phyloP scores from a whole-genome alignment of 1,140 invertebrate genomes.

The Drosophila lowei region DNA sequence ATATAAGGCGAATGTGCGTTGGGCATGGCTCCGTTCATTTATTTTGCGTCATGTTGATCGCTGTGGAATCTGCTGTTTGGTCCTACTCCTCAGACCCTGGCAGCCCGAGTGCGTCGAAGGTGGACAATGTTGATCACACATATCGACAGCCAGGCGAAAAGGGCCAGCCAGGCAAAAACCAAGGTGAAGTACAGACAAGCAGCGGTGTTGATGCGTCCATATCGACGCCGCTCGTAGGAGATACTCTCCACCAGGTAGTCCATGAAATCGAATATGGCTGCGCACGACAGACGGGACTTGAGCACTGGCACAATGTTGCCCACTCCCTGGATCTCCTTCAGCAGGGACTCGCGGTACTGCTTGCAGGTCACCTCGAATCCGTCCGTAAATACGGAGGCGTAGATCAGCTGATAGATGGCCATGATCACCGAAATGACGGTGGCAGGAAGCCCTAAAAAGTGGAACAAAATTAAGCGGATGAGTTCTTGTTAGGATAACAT shows the following conservation, averaged over 20 bases:
- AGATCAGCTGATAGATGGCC: slow-evolving; percentile 85
- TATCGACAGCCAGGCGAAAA: slow-evolving; percentile 84
- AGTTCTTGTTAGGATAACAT: not conserved
- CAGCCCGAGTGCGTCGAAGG: slow-evolving; percentile 79
- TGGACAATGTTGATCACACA: slow-evolving; percentile 84
- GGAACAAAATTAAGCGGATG: not conserved
- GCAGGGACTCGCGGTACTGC: slow-evolving; percentile 86
- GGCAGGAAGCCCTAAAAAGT: slow-evolving; percentile 78
- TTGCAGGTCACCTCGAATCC: slow-evolving; percentile 88
- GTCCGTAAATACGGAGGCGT: slow-evolving; percentile 86
- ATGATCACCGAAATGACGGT: slow-evolving; percentile 85
- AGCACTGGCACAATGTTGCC: slow-evolving; percentile 86
- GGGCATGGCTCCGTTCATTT: slow-evolving; percentile 3
- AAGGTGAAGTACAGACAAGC: slow-evolving; percentile 86
- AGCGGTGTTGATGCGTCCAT: slow-evolving; percentile 86
- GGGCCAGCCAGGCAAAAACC: slow-evolving; percentile 85
- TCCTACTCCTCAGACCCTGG: slow-evolving; percentile 50
- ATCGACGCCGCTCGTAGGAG: slow-evolving; percentile 84
- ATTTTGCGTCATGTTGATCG: slow-evolving; percentile 7
- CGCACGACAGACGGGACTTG: slow-evolving; percentile 86
- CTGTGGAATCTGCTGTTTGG: not conserved
- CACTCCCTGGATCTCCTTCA: slow-evolving; percentile 85
- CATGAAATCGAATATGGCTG: slow-evolving; percentile 89
- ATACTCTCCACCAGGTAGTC: slow-evolving; percentile 87
- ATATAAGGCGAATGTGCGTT: slow-evolving; percentile 45